Percentiles rank a stretch among this genome's conserved stretches.
These are phyloP conservation scores for Sebastes iracundus DNA, from an alignment of 2,797 vertebrate genomes.

Conservation along the genomic window DNA sequence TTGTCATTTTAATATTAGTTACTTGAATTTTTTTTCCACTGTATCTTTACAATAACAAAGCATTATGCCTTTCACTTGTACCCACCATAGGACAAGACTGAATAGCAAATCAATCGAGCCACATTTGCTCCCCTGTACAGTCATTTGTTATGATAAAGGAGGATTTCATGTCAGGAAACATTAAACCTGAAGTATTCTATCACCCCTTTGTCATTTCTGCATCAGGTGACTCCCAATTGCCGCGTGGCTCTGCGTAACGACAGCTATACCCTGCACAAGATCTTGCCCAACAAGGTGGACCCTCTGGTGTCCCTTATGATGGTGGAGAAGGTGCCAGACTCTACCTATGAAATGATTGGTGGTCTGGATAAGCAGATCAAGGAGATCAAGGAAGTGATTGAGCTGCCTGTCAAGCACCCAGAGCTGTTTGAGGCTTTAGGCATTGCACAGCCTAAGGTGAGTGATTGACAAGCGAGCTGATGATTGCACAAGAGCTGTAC, in stretches of 20 bases:
- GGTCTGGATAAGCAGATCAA: slow-evolving; percentile 99
- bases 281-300: slow-evolving; percentile 98
- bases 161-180: not conserved
- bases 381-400: slow-evolving; percentile 99
- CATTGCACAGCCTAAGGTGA: slow-evolving; percentile 96
- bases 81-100: not conserved
- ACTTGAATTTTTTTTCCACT: not conserved
- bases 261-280: slow-evolving; percentile 99
- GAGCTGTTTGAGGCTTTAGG: slow-evolving; percentile 98
- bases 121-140: not conserved
- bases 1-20: not conserved
- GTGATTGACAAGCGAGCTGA: slow-evolving; percentile 2
- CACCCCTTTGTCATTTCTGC: not conserved
- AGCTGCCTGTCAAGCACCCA: slow-evolving; percentile 96
- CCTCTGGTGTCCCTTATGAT: slow-evolving; percentile 98
- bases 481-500: not conserved
- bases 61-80: not conserved
- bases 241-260: slow-evolving; percentile 96
- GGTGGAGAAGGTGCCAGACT: slow-evolving; percentile 99
- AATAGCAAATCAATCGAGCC: not conserved
- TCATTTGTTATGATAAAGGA: not conserved
- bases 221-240: slow-evolving; percentile 96
- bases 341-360: slow-evolving; percentile 99
- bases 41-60: not conserved
- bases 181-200: not conserved